Percentiles rank a stretch among this genome's conserved stretches.
phyloP scores from a whole-genome alignment of 2,888 invertebrate species.

The Cheiracanthium punctorium region DNA sequence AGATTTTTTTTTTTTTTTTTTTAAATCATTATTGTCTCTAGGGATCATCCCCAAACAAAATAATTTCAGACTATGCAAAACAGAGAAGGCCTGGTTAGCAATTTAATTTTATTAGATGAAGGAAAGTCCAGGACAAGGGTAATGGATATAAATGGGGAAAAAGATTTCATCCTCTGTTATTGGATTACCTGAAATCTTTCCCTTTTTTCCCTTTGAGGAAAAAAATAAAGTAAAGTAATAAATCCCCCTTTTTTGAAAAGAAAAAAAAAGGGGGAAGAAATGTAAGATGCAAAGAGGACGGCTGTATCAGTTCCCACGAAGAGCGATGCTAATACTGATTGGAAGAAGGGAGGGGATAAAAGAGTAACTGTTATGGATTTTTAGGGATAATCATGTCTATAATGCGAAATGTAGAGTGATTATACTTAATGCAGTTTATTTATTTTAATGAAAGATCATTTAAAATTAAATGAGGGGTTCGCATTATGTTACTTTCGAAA shows the following conservation, averaged over 20 bases:
- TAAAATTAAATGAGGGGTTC: too few relatives aligned
- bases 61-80: too few relatives aligned
- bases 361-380: neutral
- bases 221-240: neutral
- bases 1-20: too few relatives aligned
- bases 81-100: neutral
- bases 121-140: neutral
- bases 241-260: neutral
- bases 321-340: neutral
- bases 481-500: too few relatives aligned
- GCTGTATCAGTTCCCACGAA: neutral
- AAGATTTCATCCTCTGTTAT: neutral
- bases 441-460: too few relatives aligned
- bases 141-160: neutral
- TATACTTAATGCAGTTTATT: too few relatives aligned
- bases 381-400: neutral
- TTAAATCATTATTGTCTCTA: too few relatives aligned
- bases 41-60: too few relatives aligned
- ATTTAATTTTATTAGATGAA: conserved; percentile 3
- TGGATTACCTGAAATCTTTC: neutral
- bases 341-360: neutral
- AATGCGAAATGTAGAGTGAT: too few relatives aligned
- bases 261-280: neutral
- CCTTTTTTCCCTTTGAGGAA: neutral
- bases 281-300: neutral